Evolutionary conservation across 1,140 invertebrate genomes (phyloP).

Genomic region (Pomacea maculata): DNA sequence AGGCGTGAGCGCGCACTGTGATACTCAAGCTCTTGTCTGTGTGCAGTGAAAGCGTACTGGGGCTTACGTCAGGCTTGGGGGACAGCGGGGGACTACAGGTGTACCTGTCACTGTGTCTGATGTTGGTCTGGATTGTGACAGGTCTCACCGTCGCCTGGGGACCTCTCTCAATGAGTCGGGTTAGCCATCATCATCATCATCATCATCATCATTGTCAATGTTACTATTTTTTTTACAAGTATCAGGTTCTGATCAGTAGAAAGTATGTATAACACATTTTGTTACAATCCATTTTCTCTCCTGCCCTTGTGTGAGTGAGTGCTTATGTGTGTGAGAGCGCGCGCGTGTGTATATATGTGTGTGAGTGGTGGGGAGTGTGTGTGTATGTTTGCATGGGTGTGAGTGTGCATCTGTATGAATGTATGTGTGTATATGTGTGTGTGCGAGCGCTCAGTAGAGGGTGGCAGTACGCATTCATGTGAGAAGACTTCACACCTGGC

Average conservation of each 20-base stretch:
- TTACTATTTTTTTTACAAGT: not conserved
- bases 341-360: not conserved
- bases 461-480: not conserved
- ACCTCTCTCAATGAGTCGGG: conserved; percentile 83
- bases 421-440: not conserved
- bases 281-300: not conserved
- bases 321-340: not conserved
- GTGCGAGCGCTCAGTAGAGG: not conserved
- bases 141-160: conserved; percentile 82
- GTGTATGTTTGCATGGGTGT: not conserved
- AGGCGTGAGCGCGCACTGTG: no score
- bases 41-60: conserved; percentile 68
- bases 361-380: not conserved
- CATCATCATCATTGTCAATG: not conserved
- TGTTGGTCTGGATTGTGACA: conserved; percentile 80
- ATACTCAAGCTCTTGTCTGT: not conserved
- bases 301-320: not conserved
- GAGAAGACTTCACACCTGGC: not conserved
- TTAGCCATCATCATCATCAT: conserved; percentile 36
- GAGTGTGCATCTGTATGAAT: not conserved
- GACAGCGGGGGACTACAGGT: conserved; percentile 71
- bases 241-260: not conserved
- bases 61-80: conserved; percentile 83
- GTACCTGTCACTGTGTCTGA: conserved; percentile 77
- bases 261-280: not conserved